Conservation (phyloP, 2,888 invertebrate species). For the Tenthredo mesomela region DNA sequence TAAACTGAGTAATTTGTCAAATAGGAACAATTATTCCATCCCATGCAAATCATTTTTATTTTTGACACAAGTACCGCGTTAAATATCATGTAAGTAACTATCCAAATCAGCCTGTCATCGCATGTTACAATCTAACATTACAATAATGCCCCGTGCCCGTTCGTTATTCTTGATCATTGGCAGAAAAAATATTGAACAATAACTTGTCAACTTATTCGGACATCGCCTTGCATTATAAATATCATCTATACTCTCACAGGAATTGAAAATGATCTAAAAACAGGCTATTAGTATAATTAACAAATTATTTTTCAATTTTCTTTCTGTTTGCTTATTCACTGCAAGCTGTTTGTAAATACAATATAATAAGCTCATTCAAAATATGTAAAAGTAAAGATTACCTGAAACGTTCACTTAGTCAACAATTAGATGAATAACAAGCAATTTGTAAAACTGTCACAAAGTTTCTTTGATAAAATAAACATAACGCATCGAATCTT, state of each 20-base stretch:
- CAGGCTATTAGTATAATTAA: not conserved
- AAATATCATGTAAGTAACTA: not conserved
- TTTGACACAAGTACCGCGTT: slow-evolving; percentile 6
- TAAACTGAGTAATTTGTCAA: slow-evolving; percentile 38
- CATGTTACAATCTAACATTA: not conserved
- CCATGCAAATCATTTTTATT: slow-evolving; percentile 21
- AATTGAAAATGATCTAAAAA: not conserved
- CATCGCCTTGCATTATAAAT: not conserved
- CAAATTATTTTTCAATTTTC: not conserved
- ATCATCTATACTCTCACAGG: not conserved
- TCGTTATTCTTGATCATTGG: not conserved
- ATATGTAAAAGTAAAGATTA: not conserved
- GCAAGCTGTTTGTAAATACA: no score
- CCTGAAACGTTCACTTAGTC: not conserved
- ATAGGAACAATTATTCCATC: slow-evolving; percentile 45
- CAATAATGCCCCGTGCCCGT: not conserved
- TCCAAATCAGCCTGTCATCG: not conserved
- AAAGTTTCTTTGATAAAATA: not conserved
- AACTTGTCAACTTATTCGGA: not conserved
- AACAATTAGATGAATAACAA: not conserved
- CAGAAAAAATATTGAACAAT: not conserved
- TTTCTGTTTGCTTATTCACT: not conserved
- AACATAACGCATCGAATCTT: not conserved
- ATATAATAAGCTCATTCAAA: no score
- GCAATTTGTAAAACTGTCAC: not conserved